Evolutionary conservation across 1,140 invertebrate genomes (phyloP), one percentile per base, ranked within the genome.

Genomic region (Pseudomyrmex gracilis): DNA sequence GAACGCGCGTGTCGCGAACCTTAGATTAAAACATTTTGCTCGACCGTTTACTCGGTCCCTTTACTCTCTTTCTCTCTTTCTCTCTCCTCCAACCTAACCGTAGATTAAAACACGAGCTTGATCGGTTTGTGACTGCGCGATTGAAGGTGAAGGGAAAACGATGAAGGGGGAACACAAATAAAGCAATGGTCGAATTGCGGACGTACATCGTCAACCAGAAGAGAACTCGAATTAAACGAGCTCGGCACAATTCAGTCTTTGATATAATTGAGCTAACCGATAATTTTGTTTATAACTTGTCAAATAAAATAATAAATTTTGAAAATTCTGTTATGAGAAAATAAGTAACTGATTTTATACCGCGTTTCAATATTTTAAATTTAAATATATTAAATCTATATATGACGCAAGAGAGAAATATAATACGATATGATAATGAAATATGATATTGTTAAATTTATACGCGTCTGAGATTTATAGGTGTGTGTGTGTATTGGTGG

Each of bases 1-100:
- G 61, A 67, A 85, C 61, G 71, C 73, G 45, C 82, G 34, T 34
- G 34, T 34, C 34, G 34, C 68, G 73, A 66, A 58, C 74, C 61
- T 89, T 84, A 86, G 87, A 89, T 89, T 89, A 89, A 89, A 89
- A 86, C 74, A 84, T 87, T 80, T 76, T 64, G 55, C 84, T 68
- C 64, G n/a, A 43, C 45, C 60, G 47, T n/a, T n/a, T n/a, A n/a
- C n/a, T n/a, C n/a, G n/a, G n/a, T 12, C 63, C n/a, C 13, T 64
- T 67, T 43, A 20, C 24, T 66, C 57, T 55, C 66, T 58, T 22
- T 34, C 74, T 63, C 17, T 24, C 24, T 66, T 49, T 55, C 66
- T 58, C 43, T 34, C 74, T 63, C 17, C 45, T 34, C n/a, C 76
- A 70, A 49, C 43, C 64, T 34, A 34, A 34, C 34, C 15, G 47